Evolutionary conservation across 1,140 invertebrate species (phyloP), one percentile per base, ranked within the genome.

Genomic region (Ruditapes philippinarum): DNA sequence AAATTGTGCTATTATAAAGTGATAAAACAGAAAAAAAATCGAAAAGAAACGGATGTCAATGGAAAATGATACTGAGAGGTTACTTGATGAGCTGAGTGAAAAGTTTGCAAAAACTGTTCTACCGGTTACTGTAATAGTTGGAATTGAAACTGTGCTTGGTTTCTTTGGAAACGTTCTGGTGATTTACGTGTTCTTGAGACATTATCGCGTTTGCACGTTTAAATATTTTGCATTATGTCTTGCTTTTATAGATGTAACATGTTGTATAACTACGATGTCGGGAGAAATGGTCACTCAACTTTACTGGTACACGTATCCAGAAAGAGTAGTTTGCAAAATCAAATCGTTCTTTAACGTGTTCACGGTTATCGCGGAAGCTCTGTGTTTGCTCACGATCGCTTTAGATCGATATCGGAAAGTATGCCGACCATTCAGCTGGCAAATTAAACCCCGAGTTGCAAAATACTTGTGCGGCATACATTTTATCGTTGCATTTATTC

Each of bases 251-350:
- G 92, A 93, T 68, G 68, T 93, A 14, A 65, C 91, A 28, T 91
- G 90, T 76, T 90, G 89, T 45, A 57, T 86, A 25, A 83, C 92
- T 3, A 90, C 89, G 31, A 92, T 93, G 31, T 91, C 92, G 40
- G 91, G 89, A 12, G 92, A 93, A 57, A 91, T 92, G 25, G 60
- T 92, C 0, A 91, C 90, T 79, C 91, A 92, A 57, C 74, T 70
- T 7, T 88, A 84, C 62, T 92, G 91, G 89, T 93, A 92, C 89
- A 91, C 81, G 0, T 93, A 92, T 85, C 89, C 88, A 0, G n/a
- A 2, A 36, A 76, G 19, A 17, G 36, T 54, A 33, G 25, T 91
- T n/a, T 93, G 92, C 45, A 91, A 93, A 73, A 45, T 89, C 2
- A 62, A 91, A 19, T 40, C 88, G 22, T 89, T 88, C 36, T 83